Conservation (phyloP, 2,113 vertebrate genomes). For the Pleuronectes platessa region DNA sequence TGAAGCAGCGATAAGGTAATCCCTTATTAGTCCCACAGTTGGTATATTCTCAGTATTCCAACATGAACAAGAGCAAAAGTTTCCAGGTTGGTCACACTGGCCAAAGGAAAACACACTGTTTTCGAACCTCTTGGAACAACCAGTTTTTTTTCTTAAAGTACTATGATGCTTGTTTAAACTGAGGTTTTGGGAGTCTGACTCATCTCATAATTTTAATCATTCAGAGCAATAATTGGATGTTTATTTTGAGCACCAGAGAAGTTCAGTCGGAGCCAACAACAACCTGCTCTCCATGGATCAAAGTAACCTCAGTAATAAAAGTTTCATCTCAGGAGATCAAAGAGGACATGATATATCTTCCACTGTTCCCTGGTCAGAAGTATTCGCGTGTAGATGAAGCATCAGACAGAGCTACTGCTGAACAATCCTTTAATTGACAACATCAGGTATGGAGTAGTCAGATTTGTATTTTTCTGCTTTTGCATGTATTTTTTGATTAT, state of each 20-base stretch:
- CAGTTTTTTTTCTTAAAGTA: no score
- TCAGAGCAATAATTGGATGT: conserved; percentile 2
- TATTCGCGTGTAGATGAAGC: background rate
- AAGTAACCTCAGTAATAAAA: conserved; percentile 18
- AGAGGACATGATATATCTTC: conserved; percentile 29
- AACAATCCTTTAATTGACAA: background rate
- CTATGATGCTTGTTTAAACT: no score
- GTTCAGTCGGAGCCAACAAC: background rate
- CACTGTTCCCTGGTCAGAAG: background rate
- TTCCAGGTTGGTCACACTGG: no score
- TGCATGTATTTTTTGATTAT: no score
- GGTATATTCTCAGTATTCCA: no score
- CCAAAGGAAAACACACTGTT: no score
- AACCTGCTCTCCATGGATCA: conserved; percentile 2
- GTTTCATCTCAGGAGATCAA: conserved; percentile 35
- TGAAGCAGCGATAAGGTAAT: background rate
- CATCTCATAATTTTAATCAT: no score
- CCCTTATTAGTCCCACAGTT: no score
- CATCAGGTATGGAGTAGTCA: background rate
- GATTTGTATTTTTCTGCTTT: background rate
- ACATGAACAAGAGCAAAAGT: no score
- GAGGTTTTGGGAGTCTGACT: no score
- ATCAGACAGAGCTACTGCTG: background rate
- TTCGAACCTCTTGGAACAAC: no score
- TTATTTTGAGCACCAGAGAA: background rate